phyloP scores from a whole-genome alignment of 2,888 invertebrate genomes.

The Oligia latruncula region DNA sequence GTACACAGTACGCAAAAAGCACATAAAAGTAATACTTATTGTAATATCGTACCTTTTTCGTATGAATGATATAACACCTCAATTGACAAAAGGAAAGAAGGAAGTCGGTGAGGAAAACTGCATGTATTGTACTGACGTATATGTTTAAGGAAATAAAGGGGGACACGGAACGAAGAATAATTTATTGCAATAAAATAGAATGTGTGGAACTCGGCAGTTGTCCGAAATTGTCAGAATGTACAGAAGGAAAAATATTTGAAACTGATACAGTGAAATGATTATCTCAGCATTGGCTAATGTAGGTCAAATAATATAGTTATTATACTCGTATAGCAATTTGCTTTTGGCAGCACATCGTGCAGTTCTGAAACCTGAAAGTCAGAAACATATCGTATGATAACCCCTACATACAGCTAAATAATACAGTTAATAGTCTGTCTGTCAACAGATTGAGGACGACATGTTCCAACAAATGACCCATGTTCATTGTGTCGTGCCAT shows the following conservation, averaged over 20 bases:
- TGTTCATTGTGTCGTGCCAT: constrained; percentile 8
- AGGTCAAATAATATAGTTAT: background rate
- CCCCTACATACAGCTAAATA: background rate
- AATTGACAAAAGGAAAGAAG: constrained; percentile 45
- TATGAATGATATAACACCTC: constrained; percentile 55
- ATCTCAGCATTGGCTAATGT: background rate
- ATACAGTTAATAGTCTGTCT: constrained; percentile 12
- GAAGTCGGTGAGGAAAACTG: constrained; percentile 17
- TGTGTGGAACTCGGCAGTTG: constrained; percentile 13
- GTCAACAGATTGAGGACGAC: constrained; percentile 10
- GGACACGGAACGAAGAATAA: constrained; percentile 26
- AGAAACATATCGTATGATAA: background rate
- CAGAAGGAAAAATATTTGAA: constrained; percentile 10
- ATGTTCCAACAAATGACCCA: constrained; percentile 22
- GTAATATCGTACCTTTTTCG: constrained; percentile 43
- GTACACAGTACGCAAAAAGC: background rate
- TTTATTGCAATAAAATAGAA: constrained; percentile 35
- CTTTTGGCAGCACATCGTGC: background rate
- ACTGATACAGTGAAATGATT: background rate
- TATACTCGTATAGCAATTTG: background rate
- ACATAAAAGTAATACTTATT: constrained; percentile 30
- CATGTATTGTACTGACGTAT: constrained; percentile 6
- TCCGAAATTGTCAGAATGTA: constrained; percentile 37
- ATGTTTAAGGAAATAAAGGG: background rate
- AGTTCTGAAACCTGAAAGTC: background rate